Evolutionary conservation across 1,140 invertebrate genomes (phyloP), one percentile per base, ranked within the genome.

Genomic region (Meloidogyne exigua): DNA sequence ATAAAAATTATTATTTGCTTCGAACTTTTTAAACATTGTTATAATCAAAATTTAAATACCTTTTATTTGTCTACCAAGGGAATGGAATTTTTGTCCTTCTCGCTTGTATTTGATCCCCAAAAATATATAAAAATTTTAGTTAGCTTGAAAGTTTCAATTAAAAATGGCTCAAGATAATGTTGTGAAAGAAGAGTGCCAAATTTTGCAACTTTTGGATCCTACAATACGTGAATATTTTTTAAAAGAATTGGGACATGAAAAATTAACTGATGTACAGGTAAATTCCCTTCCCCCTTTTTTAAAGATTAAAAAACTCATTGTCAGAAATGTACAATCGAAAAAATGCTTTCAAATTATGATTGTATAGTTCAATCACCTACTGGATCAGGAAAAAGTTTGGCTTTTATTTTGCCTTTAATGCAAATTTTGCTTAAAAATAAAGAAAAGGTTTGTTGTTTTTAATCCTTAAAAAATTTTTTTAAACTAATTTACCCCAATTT

Each of bases 321-420:
- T n/a, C 42, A 82, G 83, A 36, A 74, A 76, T 76, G 79, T 25
- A 73, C 82, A 44, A 72, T 82, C n/a, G 63, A 77, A 72, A 49
- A 84, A 25, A 76, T 82, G 63, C 63, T 85, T 36, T 64, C 49
- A 49, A 82, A 82, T 28, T 82, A 81, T 57, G 85, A 87, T 79
- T 88, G 87, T 62, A 81, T 87, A 36, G 85, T 87, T 18, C 83
- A 87, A 78, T 83, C 85, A 23, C 86, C 86, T 15, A 87, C 85
- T 11, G 85, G 85, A 44, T 83, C 83, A 5, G 85, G 85, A 23
- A 87, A 87, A 75, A 87, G 81, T 49, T 78, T 87, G 15, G 84
- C 76, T n/a, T 87, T 81, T 65, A 64, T 85, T 49, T 49, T 87
- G 15, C 85, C 85, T 2, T 76, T 78, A 15, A 63, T 87, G n/a